Conservation (phyloP, 2,113 vertebrate genomes). For the Apteryx mantelli region DNA sequence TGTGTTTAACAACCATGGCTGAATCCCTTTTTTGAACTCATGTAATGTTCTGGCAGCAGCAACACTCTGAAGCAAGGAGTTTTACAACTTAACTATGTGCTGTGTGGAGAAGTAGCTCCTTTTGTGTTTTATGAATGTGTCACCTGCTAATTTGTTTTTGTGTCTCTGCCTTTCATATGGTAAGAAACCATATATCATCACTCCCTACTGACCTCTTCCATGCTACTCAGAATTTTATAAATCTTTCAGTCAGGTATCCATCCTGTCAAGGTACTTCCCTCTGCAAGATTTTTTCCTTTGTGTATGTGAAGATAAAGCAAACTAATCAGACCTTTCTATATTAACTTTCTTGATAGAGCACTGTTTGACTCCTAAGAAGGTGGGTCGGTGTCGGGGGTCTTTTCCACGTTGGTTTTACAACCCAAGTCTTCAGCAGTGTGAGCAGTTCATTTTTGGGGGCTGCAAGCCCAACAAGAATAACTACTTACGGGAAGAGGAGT, state of each 20-base stretch:
- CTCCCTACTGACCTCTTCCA: not conserved
- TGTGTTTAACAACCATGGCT: not conserved
- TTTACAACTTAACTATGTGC: not conserved
- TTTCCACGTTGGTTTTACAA: conserved; percentile 94
- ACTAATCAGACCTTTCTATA: not conserved
- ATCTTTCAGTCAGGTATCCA: not conserved
- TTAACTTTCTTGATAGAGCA: conserved; percentile 79
- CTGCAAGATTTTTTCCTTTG: not conserved
- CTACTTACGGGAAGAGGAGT: conserved; percentile 86
- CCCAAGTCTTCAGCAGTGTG: conserved; percentile 78
- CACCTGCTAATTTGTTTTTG: not conserved
- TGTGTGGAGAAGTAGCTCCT: not conserved
- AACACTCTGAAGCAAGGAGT: not conserved
- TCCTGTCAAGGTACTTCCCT: not conserved
- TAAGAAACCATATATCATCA: not conserved
- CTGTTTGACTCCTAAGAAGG: conserved; percentile 87
- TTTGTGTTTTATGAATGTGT: not conserved
- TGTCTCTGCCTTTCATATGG: not conserved
- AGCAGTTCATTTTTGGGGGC: conserved; percentile 88
- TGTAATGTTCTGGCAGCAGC: not conserved
- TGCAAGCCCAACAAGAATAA: conserved; percentile 93
- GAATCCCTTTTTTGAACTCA: not conserved
- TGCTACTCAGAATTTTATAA: not conserved
- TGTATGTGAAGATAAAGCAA: not conserved
- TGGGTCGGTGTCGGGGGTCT: conserved; percentile 89